phyloP scores from a whole-genome alignment of 2,113 vertebrate genomes.

The Motacilla alba region DNA sequence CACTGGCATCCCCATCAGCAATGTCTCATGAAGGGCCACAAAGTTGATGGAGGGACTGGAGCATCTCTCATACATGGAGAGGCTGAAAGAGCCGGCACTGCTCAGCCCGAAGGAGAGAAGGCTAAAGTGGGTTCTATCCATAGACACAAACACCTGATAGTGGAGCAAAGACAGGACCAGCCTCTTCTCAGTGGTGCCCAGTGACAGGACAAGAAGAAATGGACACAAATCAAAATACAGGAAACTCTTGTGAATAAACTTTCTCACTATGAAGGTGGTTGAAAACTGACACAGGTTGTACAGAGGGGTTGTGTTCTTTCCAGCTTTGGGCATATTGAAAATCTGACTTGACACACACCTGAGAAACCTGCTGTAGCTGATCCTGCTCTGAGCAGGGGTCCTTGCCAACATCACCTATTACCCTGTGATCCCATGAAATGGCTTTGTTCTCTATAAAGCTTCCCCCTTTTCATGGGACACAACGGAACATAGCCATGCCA shows the following conservation, averaged over 20 bases:
- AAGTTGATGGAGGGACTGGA: not conserved
- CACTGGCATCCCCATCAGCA: rapidly evolving
- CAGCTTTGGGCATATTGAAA: not conserved
- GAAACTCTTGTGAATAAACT: not conserved
- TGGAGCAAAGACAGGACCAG: not conserved
- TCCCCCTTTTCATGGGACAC: not conserved
- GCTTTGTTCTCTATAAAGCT: not conserved
- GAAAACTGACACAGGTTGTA: not conserved
- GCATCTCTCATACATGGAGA: not conserved
- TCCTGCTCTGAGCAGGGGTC: not conserved
- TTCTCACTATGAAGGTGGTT: not conserved
- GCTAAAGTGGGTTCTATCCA: not conserved
- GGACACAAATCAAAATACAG: not conserved
- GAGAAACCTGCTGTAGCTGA: not conserved
- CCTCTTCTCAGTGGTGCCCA: not conserved
- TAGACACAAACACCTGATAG: not conserved
- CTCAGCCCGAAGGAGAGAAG: not conserved
- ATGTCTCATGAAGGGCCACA: not conserved
- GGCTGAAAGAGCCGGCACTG: not conserved
- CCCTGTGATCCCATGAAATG: not conserved
- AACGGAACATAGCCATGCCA: rapidly evolving
- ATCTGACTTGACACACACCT: not conserved
- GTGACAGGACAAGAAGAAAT: not conserved
- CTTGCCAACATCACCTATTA: not conserved
- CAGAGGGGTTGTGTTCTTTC: not conserved